Evolutionary conservation across 2,888 invertebrate species (phyloP), one percentile per base, ranked within the genome.

Genomic region (Drosophila formosana): DNA sequence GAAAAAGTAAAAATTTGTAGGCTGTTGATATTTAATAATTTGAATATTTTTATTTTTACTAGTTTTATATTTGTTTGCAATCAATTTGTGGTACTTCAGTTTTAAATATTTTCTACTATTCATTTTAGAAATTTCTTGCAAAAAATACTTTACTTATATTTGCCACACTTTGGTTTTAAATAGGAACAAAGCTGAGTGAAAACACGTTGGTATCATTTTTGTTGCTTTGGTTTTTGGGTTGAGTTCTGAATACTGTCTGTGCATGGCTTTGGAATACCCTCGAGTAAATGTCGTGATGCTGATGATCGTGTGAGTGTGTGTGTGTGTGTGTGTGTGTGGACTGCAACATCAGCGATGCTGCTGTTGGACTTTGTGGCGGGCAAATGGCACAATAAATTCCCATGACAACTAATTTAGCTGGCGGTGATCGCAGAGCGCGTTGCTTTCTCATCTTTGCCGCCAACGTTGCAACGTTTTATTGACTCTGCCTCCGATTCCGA

Each of bases 391-490:
- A 85, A 85, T 85, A 85, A 85, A 85, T 85, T 85, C 85, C 85
- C 85, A 85, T 85, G 85, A 85, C 88, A 85, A 85, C 88, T 85
- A 88, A 85, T 85, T 85, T 85, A 88, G 85, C 87, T 78, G 75
- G 71, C 75, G 72, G 66, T 72, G 80, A 69, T 69, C 72, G 68
- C 56, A 69, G 60, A 41, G 25, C 43, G 61, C 64, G 49, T 52
- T 47, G 66, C 71, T 81, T 70, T 86, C 82, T 84, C 82, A 85
- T 86, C 83, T 88, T 83, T 88, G 78, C 88, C 88, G 84, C 72
- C 82, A 71, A 64, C 57, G 53, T 55, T 63, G 74, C 69, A 68
- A 56, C 77, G 61, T 88, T 88, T 85, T 86, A 88, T 88, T 85
- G 82, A 73, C 66, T 85, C 76, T 77, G 82, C 80, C 75, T 73